Evolutionary conservation across 2,888 invertebrate genomes (phyloP), one percentile per base, ranked within the genome.

Genomic region (Carpatolechia fugitivella): DNA sequence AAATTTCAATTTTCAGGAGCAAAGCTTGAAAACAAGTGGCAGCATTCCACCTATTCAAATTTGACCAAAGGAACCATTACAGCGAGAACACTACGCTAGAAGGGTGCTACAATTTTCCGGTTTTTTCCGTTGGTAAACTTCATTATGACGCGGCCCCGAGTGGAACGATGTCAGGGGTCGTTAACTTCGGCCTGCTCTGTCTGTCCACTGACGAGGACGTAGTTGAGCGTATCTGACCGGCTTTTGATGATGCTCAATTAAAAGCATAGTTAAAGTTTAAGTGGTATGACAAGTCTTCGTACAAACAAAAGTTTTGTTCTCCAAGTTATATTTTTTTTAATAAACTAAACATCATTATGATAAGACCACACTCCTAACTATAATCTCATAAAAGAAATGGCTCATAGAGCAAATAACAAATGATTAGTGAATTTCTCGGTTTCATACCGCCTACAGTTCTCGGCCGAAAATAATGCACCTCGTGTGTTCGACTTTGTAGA

Each of bases 151-250:
- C 33, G 14, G 24, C 29, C 48, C 50, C 44, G 40, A 54, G 57
- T 52, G 54, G 52, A 40, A 48, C 52, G 41, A 14, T 40, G 46
- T 50, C 55, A 57, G 53, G 55, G 52, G 41, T 52, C 57, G 55
- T 57, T 57, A 57, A 33, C 33, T 49, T 35, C 38, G 57, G 54
- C 41, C 47, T 33, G 40, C 18, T 35, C 30, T 33, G 35, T n/a
- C 54, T 40, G 33, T 16, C 16, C 40, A 18, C 20, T 18, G 11
- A 8, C 31, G 33, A 24, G 24, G 49, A 29, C 50, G 11, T 6
- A 48, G 6, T 47, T 54, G 20, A 30, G 10, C 24, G 36, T 16
- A 31, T 8, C 53, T 46, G 46, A 29, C 29, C 36, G 4, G 29
- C 8, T 35, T 36, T 29, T 29, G 24, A 44, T 44, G 13, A 24